These are phyloP conservation scores for Chironomus striatipennis DNA, from an alignment of 1,140 invertebrate genomes.

Conservation along the genomic window DNA sequence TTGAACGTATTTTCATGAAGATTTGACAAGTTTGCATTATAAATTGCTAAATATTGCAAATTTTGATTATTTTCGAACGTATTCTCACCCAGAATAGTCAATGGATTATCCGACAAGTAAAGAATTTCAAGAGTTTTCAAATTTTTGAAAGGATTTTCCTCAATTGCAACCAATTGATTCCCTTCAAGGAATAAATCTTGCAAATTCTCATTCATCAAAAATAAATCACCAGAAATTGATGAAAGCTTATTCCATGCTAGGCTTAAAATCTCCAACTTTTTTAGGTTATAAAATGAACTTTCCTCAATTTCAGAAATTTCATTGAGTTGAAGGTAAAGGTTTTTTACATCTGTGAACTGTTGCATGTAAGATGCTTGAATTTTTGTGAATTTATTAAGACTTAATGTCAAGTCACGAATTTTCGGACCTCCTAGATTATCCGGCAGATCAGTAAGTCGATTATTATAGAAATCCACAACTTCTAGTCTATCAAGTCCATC, in stretches of 20 bases:
- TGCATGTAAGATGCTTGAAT: background rate
- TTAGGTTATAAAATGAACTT: background rate
- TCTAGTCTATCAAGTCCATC: background rate
- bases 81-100: background rate
- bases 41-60: background rate
- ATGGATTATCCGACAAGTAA: background rate
- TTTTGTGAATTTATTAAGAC: background rate
- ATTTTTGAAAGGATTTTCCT: background rate
- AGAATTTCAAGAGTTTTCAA: background rate
- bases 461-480: background rate
- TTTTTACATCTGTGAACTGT: background rate
- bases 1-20: background rate
- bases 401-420: background rate
- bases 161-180: background rate
- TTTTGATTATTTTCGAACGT: background rate
- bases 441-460: background rate
- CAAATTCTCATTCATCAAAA: background rate
- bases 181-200: background rate
- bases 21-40: background rate
- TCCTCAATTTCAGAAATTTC: background rate
- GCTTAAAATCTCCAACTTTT: background rate
- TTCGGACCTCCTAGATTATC: background rate
- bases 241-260: background rate
- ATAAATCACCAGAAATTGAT: background rate
- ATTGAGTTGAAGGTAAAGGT: background rate